A percentile compares a stretch with the other conserved stretches of the same genome.
phyloP scores from a whole-genome alignment of 2,797 vertebrate genomes.

The Lophotriccus pileatus region DNA sequence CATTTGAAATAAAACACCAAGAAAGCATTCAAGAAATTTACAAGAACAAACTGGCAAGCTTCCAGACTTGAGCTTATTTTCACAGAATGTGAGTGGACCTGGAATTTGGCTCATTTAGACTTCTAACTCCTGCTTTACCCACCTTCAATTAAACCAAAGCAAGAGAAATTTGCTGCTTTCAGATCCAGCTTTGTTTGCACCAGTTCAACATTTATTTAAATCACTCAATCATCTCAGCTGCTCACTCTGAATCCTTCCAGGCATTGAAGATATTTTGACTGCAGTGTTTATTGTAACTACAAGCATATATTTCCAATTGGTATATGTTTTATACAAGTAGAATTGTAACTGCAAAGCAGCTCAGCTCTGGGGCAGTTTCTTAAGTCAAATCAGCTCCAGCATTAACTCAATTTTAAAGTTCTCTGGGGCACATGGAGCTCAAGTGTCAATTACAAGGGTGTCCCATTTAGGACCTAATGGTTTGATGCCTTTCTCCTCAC shows the following conservation, averaged over 20 bases:
- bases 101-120: not conserved
- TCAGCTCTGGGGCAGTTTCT: not conserved
- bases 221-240: not conserved
- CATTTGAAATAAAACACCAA: not conserved
- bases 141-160: not conserved
- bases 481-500: not conserved
- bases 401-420: not conserved
- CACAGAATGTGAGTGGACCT: not conserved
- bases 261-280: not conserved
- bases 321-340: not conserved
- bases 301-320: not conserved
- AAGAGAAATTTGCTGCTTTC: not conserved
- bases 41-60: not conserved
- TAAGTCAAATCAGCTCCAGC: not conserved
- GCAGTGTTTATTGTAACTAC: not conserved
- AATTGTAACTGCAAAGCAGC: not conserved
- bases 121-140: not conserved
- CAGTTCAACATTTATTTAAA: not conserved
- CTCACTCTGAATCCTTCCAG: not conserved
- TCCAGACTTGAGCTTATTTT: not conserved
- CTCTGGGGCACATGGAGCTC: not conserved
- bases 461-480: not conserved
- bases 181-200: not conserved
- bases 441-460: not conserved
- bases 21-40: not conserved